Evolutionary conservation across 2,888 invertebrate species (phyloP).

Genomic region (Pristionchus maxplancki): DNA sequence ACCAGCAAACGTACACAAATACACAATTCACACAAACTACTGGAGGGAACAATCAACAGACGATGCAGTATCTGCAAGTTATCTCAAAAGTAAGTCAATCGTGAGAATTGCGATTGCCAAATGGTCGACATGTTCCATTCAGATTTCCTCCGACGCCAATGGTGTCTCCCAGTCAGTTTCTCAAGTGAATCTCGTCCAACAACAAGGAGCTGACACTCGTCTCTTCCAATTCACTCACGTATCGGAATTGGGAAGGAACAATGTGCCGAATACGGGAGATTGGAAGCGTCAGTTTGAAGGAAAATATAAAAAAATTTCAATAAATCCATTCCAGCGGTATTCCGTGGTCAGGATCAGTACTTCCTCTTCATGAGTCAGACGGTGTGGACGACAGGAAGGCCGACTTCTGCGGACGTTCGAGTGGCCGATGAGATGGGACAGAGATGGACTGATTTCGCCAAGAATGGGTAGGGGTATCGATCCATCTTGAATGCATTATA

Average conservation of each 20-base stretch:
- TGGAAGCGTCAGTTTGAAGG: conserved; percentile 63
- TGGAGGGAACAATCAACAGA: conserved; percentile 38
- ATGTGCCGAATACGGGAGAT: conserved; percentile 59
- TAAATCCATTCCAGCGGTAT: conserved; percentile 61
- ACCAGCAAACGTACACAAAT: conserved; percentile 7
- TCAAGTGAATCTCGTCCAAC: conserved; percentile 48
- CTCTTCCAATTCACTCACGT: conserved; percentile 68
- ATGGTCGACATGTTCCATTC: too few relatives aligned
- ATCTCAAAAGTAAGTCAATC: conserved; percentile 37
- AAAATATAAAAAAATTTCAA: background rate
- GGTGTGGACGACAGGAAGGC: conserved; percentile 59
- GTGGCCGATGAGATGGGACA: conserved; percentile 67
- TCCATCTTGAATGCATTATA: too few relatives aligned
- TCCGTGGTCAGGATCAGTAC: conserved; percentile 65
- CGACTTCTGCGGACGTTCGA: conserved; percentile 60
- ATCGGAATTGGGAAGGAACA: conserved; percentile 61
- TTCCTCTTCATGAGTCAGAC: conserved; percentile 69
- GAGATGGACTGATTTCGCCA: conserved; percentile 68
- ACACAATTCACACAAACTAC: background rate
- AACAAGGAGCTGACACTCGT: conserved; percentile 54
- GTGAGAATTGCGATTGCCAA: too few relatives aligned
- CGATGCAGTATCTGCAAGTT: conserved; percentile 36
- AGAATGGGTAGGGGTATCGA: conserved; percentile 57
- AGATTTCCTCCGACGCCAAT: conserved; percentile 63
- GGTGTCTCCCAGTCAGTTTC: conserved; percentile 55